Base-by-base conservation (phyloP, 1,140 invertebrate species). In the Hestina assimilis region DNA sequence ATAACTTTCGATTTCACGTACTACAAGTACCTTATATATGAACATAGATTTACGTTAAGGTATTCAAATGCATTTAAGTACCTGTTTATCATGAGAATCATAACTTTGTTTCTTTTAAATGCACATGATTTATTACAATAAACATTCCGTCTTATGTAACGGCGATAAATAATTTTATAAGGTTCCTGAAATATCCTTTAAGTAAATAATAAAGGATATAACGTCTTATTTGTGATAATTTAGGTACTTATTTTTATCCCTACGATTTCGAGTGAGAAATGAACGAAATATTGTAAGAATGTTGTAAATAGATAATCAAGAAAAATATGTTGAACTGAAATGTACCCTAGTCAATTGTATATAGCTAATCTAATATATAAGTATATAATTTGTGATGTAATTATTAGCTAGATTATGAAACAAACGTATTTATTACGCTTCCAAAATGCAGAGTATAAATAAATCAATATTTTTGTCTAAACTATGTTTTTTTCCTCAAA, bases 261-360 rank as follows among this genome's bases (percentile, higher is more conserved):
- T 66, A 67, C 47, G 48, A 66, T 69, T 61, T 55, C 54, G 74
- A 68, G 66, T 66, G 67, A 75, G 66, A 68, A 69, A 52, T 70
- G 63, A 69, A 66, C 42, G 29, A 46, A 77, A 56, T 51, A 60
- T 41, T 57, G 28, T 75, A 66, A 53, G 11, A 65, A 57, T 56
- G n/a, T 63, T 76, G 69, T 76, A 82, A 62, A 79, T 72, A 79
- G 59, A 68, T 67, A 68, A 63, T 61, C 7, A 54, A 35, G 55
- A 58, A 53, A 63, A 60, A 66, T 62, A 59, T 75, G 75, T 79
- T 66, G 77, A 87, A 87, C 84, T 87, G 84, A 87, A 86, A 71
- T 86, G 79, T 87, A 86, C 78, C 83, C 84, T 87, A 87, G 84
- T 87, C 84, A 87, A 87, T 87, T 86, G 84, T 86, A 87, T 76